Conservation (phyloP, 1,140 invertebrate species). For the Drosophila gunungcola region DNA sequence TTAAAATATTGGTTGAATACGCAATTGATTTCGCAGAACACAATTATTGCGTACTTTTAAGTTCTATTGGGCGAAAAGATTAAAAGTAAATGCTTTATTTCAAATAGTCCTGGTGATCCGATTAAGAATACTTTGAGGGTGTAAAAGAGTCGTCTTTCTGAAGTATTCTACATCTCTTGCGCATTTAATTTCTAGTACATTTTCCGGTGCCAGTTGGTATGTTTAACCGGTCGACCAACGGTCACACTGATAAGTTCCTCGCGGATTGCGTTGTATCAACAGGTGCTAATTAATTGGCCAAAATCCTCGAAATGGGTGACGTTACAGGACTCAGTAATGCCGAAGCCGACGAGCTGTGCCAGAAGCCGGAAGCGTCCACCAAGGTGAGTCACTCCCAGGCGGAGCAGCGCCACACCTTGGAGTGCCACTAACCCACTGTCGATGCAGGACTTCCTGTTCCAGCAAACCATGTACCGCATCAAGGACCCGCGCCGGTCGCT, state of each 20-base stretch:
- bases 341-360: conserved; percentile 88
- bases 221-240: background rate
- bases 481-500: conserved; percentile 95
- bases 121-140: background rate
- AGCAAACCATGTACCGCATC: conserved; percentile 98
- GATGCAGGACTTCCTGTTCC: conserved; percentile 93
- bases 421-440: background rate
- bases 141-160: background rate
- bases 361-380: conserved; percentile 87
- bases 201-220: background rate
- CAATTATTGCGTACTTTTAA: too few species aligned
- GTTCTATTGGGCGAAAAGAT: too few species aligned
- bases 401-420: too few species aligned
- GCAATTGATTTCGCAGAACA: too few species aligned
- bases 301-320: conserved; percentile 85
- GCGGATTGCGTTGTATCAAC: conserved; percentile 17
- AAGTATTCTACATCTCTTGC: background rate
- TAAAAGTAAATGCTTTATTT: too few species aligned
- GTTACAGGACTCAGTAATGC: conserved; percentile 87
- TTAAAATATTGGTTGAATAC: too few species aligned
- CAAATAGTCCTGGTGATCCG: too few species aligned
- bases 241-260: conserved; percentile 12
- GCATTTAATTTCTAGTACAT: background rate
- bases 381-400: conserved; percentile 84
- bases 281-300: conserved; percentile 38